A percentile compares a stretch with the other conserved stretches of the same genome.
phyloP scores from a whole-genome alignment of 2,888 invertebrate genomes.

The Melanostoma scalare region DNA sequence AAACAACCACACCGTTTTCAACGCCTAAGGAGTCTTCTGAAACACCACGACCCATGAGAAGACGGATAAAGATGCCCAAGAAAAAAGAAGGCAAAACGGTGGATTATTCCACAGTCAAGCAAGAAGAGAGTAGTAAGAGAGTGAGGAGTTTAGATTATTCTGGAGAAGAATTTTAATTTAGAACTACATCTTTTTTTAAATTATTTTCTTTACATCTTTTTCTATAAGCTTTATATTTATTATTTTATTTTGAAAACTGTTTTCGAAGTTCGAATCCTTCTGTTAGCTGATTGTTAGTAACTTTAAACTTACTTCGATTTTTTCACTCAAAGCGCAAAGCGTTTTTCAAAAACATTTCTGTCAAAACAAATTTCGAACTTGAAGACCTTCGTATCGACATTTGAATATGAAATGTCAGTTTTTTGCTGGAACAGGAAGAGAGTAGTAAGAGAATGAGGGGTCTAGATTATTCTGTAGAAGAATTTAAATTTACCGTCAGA shows the following conservation, averaged over 20 bases:
- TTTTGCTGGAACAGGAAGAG: background rate
- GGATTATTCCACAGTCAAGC: background rate
- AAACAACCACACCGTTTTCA: background rate
- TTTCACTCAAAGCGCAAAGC: too few relatives aligned
- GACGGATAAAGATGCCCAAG: constrained; percentile 41
- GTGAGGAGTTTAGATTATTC: background rate
- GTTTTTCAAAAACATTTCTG: too few relatives aligned
- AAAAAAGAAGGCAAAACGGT: constrained; percentile 37
- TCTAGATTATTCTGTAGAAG: constrained; percentile 9
- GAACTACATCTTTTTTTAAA: background rate
- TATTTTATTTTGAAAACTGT: background rate
- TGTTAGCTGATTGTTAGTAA: background rate
- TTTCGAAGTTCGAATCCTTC: background rate
- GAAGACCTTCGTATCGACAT: too few relatives aligned
- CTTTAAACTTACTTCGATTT: too few relatives aligned
- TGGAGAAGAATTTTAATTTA: constrained; percentile 22
- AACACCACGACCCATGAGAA: background rate
- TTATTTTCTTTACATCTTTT: too few relatives aligned
- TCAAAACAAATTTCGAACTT: too few relatives aligned
- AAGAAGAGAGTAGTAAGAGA: background rate
- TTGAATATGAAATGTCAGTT: too few relatives aligned
- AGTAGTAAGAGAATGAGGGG: background rate
- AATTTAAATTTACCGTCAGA: constrained; percentile 4
- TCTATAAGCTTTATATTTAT: background rate
- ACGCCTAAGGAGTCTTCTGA: background rate